Evolutionary conservation across 2,113 vertebrate species (phyloP).

Genomic region (Tamias sibiricus): DNA sequence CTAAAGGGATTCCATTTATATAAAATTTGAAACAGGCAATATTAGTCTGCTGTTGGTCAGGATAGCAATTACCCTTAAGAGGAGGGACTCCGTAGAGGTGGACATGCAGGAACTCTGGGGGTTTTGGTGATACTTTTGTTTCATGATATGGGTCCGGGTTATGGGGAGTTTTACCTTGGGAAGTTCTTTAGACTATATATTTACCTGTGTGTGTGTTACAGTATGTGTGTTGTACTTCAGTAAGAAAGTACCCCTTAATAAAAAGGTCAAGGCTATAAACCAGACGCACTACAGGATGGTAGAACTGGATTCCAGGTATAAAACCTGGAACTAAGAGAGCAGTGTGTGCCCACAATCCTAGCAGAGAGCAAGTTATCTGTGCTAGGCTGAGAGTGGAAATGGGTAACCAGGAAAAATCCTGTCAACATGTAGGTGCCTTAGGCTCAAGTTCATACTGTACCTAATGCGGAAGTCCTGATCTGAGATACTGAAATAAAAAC

Average conservation of each 20-base stretch:
- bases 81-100: not conserved
- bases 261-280: not conserved
- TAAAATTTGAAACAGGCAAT: not conserved
- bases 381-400: not conserved
- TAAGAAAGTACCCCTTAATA: not conserved
- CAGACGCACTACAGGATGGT: not conserved
- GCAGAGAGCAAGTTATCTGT: not conserved
- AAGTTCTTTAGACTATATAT: not conserved
- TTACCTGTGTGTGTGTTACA: not conserved
- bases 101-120: not conserved
- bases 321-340: not conserved
- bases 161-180: not conserved
- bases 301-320: not conserved
- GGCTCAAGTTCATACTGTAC: not conserved
- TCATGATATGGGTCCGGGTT: not conserved
- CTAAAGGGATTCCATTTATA: not conserved
- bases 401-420: not conserved
- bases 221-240: not conserved
- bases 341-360: not conserved
- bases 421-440: accelerated
- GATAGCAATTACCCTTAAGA: not conserved
- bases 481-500: not conserved
- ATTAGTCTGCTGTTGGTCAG: not conserved
- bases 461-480: not conserved
- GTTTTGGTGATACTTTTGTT: not conserved